Base-by-base conservation (phyloP, 2,113 vertebrate species). In the Chrysochloris asiatica region DNA sequence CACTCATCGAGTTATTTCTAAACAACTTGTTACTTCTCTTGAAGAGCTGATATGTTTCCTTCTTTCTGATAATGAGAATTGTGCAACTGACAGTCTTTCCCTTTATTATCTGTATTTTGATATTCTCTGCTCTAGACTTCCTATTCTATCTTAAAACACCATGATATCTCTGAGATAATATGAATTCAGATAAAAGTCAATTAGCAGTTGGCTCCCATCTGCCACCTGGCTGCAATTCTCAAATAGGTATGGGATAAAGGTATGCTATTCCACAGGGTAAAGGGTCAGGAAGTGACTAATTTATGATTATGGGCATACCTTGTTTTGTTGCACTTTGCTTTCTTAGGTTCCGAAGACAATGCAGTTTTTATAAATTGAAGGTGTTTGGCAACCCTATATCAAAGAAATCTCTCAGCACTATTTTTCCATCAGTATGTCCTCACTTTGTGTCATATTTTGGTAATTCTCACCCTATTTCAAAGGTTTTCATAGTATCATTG, bases 111-210 rank as follows among this genome's bases (percentile, higher is more conserved):
- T 79, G 36, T 73, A 36, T 75, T 91, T 89, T 73, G 83, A 10
- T 1, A 1, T 78, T 81, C 14, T 88, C 33, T 84, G 48, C 30
- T 86, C 76, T 85, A 47, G 52, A 69, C 19, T 61, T 83, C 72
- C 36, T 85, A 21, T 19, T 85, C 19, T 89, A 41, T 52, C 56
- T 89, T 38, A 73, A 78, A 94, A 88, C 56, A 61, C 78, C 26
- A 61, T 30, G 81, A 56, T 71, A 12, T 82, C n/a, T 88, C 75
- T 61, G 73, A 91, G 36, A 52, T 30, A 47, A 81, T 59, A 30
- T 17, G 33, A 78, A 77, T 67, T 91, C 41, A 83, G 79, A n/a
- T 12, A 41, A 16, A 92, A 81, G 12, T 63, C 56, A 21, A 11
- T n/a, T n/a, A 19, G 13, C n/a, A 83, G 2, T 54, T 63, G 8